phyloP scores from a whole-genome alignment of 2,113 vertebrate genomes.

The Muntiacus muntjak region DNA sequence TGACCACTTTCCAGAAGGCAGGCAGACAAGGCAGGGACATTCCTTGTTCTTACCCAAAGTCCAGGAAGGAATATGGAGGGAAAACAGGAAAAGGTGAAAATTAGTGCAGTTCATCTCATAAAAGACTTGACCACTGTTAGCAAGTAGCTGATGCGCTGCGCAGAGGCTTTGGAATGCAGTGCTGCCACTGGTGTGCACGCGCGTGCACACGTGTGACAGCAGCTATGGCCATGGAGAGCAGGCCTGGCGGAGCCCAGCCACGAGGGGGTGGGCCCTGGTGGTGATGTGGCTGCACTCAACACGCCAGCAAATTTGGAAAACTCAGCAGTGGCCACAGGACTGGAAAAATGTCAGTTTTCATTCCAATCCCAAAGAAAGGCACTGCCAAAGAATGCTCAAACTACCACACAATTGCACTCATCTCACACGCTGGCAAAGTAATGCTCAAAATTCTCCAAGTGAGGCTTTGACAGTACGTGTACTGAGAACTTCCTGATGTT shows the following conservation, averaged over 20 bases:
- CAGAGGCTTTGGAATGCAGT: slow-evolving; percentile 2
- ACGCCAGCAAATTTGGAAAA: neutral
- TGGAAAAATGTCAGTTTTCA: neutral
- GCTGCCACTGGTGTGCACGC: slow-evolving; percentile 41
- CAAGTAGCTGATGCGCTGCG: slow-evolving; percentile 54
- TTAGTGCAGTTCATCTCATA: fast-evolving
- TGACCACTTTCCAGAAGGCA: neutral
- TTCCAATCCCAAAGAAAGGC: neutral
- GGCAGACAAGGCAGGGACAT: neutral
- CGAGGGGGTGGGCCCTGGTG: neutral
- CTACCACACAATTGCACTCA: neutral
- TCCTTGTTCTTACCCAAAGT: neutral
- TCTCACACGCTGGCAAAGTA: neutral
- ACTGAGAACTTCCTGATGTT: neutral
- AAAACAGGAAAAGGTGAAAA: neutral
- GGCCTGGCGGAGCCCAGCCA: slow-evolving; percentile 20
- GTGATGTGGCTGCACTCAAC: neutral
- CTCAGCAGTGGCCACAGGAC: neutral
- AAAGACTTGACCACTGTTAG: neutral
- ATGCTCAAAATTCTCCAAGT: neutral
- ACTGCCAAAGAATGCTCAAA: neutral
- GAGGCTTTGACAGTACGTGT: neutral
- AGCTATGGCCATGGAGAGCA: slow-evolving; percentile 60
- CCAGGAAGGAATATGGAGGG: neutral
- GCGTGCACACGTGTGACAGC: slow-evolving; percentile 60